Base-by-base conservation (phyloP, 1,140 invertebrate genomes). In the Drosophila virilis region DNA sequence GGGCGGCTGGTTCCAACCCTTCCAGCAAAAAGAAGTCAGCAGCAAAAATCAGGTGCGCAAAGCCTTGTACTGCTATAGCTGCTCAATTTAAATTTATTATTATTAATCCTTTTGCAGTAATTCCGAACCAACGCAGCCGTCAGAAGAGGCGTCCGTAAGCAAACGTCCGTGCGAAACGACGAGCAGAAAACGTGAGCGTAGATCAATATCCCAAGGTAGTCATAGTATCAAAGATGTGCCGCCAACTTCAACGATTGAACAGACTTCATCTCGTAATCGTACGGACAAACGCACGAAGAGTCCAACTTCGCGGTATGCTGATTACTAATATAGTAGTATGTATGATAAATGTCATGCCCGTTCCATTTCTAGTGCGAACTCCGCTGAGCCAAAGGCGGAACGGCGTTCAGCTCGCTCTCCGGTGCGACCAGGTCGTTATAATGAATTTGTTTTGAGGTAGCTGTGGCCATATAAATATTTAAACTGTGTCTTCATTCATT, bases 201-300 rank as follows among this genome's bases (percentile, higher is more conserved):
- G 82, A 66, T 85, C 82, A 1, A 42, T 82, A 10, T 86, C 82
- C 6, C 75, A 82, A 12, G 71, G 43, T 1, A 52, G 13, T 46
- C 37, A 40, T 1, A 45, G 28, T 5, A 12, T 22, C 7, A 67
- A 33, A 6, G 8, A 22, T 9, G 10, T n/a, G 8, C 15, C 9
- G 12, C n/a, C 10, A 35, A 15, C 8, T 3, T 9, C 22, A 0
- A 70, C 8, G 8, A 62, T 22, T 28, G 40, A 13, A 2, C 22
- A 15, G 8, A 42, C 37, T 5, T 28, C 59, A 0, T 46, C 32
- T 2, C 28, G 42, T 13, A 43, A 10, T 3, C 68, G 28, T 12
- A 7, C 28, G 1, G 12, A 10, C 1, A 60, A 67, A 4, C 32
- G 40, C 8, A 28, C 50, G 0, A 33, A 48, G 4, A 60, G 48